Conservation (phyloP, 30 jellyfish, hydroid and myxozoan genomes). For the Hydractinia symbiolongicarpus region DNA sequence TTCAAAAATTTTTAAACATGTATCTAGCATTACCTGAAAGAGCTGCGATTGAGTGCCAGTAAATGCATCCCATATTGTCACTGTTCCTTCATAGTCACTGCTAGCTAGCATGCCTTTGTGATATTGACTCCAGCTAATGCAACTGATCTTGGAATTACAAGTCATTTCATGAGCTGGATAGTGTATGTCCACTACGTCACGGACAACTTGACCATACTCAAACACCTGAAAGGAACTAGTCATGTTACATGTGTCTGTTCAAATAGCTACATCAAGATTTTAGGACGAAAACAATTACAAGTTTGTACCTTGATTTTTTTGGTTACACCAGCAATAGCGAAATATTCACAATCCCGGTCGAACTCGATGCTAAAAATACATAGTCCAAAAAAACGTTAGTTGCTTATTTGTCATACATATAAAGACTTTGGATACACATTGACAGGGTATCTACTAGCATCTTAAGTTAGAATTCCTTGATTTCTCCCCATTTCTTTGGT, state of each 20-base stretch:
- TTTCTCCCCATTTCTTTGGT: no score
- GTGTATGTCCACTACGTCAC: conserved; percentile 97
- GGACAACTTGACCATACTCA: conserved; percentile 87
- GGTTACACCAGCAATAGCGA: conserved; percentile 99
- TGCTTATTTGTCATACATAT: no score
- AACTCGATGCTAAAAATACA: conserved; percentile 78
- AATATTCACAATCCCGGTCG: conserved; percentile 96
- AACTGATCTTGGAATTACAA: conserved; percentile 93
- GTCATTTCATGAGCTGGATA: conserved; percentile 99
- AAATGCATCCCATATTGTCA: conserved; percentile 97
- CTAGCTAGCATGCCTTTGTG: conserved; percentile 99
- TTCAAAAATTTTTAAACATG: no score
- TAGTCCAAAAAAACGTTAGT: background rate
- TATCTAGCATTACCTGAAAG: conserved; percentile 56
- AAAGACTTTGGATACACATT: background rate
- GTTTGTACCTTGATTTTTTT: conserved; percentile 81
- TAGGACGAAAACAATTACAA: background rate
- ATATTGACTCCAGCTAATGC: conserved; percentile 95
- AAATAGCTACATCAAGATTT: no score
- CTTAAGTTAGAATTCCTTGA: background rate
- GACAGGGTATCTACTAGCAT: background rate
- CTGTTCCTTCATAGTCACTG: conserved; percentile 99
- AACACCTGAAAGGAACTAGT: conserved; percentile 49
- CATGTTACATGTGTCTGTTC: background rate
- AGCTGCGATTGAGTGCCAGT: conserved; percentile 82